Base-by-base conservation (phyloP, 2,113 vertebrate species). In the Ammodramus savannarum region DNA sequence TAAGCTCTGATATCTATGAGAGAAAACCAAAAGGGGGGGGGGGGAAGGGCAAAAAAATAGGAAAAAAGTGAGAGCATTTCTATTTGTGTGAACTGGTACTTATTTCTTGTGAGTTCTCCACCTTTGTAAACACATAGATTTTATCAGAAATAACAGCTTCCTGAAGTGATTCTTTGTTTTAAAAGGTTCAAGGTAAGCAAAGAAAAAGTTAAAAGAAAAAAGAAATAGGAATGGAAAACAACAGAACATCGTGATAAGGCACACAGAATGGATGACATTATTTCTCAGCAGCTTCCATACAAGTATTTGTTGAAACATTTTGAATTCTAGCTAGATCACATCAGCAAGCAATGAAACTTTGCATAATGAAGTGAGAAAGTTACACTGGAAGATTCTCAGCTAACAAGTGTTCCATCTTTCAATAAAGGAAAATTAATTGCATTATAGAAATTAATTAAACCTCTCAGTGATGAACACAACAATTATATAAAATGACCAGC, bases 111-210 rank as follows among this genome's bases (percentile, higher is more conserved):
- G 52, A 94, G 57, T 77, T 93, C 61, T 80, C 57, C 80, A 61
- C 34, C 63, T 85, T 86, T 86, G 84, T 51, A 87, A 81, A 90
- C 26, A 80, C 34, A 91, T 1, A 82, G 73, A 92, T 83, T 94
- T 96, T 95, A 85, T 87, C 79, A 95, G 76, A 95, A 96, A 41
- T 68, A 96, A 95, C 77, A 67, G 72, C 66, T 91, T 94, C 77
- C 86, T 75, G 69, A 66, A 89, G 55, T 43, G 75, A 87, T 51
- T 39, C 77, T 94, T 92, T 89, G 31, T 91, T 92, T 80, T 73
- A 73, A 81, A 80, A 78, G 36, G 75, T 89, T 96, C 76, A 91
- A 86, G 54, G 57, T 59, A 84, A 88, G 62, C 13, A 1, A 89
- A 65, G 36, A 41, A 86, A 81, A 87, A 62, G 25, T 46, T 57